phyloP scores from a whole-genome alignment of 35 echinoderm and acorn worm species.

The Chiridota heheva region DNA sequence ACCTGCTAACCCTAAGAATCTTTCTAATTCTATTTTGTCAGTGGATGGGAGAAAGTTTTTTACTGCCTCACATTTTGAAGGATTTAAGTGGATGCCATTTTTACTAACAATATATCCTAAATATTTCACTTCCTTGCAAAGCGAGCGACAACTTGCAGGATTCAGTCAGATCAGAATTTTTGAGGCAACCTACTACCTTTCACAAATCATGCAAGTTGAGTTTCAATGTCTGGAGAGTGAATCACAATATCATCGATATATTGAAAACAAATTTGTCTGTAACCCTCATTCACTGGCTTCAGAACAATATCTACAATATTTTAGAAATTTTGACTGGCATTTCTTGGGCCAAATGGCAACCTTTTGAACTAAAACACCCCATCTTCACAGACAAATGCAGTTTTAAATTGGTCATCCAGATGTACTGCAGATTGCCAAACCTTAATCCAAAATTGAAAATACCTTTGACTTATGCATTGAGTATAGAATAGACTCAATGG shows the following conservation, averaged over 20 bases:
- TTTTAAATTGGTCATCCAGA: background rate
- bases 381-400: conserved; percentile 28
- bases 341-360: conserved; percentile 6
- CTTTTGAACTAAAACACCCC: background rate
- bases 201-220: background rate
- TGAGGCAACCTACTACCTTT: conserved; percentile 2
- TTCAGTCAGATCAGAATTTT: background rate
- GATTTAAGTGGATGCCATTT: background rate
- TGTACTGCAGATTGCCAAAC: conserved; percentile 3
- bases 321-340: conserved; percentile 4
- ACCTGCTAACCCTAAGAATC: conserved; percentile 15
- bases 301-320: conserved; percentile 7
- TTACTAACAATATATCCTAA: background rate
- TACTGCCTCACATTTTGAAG: background rate
- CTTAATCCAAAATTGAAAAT: background rate
- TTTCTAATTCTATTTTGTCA: conserved; percentile 1
- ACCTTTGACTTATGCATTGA: background rate
- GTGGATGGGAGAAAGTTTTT: background rate
- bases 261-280: no score
- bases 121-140: background rate
- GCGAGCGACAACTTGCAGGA: background rate
- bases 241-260: conserved; percentile 30
- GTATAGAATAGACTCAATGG: conserved; percentile 1
- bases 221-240: background rate
- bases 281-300: background rate